Evolutionary conservation across 2,888 invertebrate species (phyloP).

Genomic region (Galeruca laticollis): DNA sequence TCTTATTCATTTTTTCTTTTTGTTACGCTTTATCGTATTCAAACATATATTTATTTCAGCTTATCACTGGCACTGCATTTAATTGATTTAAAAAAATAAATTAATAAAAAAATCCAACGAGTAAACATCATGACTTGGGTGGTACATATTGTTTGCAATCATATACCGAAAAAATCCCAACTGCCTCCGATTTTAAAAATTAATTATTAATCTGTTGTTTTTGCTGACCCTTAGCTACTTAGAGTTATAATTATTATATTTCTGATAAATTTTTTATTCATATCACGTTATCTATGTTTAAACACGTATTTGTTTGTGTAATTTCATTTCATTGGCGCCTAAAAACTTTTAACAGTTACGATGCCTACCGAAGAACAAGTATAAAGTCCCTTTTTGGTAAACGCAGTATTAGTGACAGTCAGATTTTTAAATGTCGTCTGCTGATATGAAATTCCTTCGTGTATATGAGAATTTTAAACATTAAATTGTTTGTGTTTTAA

Average conservation of each 20-base stretch:
- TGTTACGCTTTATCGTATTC: too few species aligned
- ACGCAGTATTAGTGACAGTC: too few species aligned
- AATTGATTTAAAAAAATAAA: background rate
- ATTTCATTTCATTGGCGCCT: background rate
- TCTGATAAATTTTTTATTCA: background rate
- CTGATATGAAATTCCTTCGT: too few species aligned
- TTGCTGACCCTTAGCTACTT: background rate
- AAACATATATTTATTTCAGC: background rate
- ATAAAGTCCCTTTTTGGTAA: too few species aligned
- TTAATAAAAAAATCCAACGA: background rate
- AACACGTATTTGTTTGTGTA: background rate
- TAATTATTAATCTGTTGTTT: conserved; percentile 3
- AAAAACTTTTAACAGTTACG: background rate
- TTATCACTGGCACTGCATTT: background rate
- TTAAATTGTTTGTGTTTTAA: too few species aligned
- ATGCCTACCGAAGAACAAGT: background rate
- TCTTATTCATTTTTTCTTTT: too few species aligned
- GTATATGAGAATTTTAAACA: too few species aligned
- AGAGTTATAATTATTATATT: background rate
- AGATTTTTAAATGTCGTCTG: too few species aligned
- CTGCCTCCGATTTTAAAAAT: background rate
- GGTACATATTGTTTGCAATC: too few species aligned
- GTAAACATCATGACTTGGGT: background rate
- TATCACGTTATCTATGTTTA: background rate
- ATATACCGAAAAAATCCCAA: background rate